Percentiles rank a stretch among this genome's conserved stretches.
Conservation (phyloP, 2,888 invertebrate species). For the Aphodius granarius region DNA sequence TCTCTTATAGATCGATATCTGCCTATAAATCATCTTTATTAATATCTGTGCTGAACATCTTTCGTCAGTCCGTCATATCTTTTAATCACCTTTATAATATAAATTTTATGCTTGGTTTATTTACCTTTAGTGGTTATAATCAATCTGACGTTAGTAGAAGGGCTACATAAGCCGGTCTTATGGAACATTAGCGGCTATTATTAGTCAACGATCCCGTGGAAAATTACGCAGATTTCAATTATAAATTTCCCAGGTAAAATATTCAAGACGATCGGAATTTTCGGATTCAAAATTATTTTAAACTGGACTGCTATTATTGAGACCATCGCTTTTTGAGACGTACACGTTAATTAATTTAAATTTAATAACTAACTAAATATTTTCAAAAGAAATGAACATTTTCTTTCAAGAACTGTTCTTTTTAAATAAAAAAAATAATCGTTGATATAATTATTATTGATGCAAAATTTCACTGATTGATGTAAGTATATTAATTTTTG, state of each 20-base stretch:
- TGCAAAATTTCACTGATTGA: too few relatives aligned
- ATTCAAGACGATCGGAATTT: neutral
- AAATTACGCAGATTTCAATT: neutral
- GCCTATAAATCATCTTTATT: neutral
- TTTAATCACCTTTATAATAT: neutral
- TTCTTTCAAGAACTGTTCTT: too few relatives aligned
- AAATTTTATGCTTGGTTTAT: neutral
- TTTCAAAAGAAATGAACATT: too few relatives aligned
- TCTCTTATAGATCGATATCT: neutral
- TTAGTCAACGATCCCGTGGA: too few relatives aligned
- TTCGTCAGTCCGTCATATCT: neutral
- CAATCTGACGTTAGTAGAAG: neutral
- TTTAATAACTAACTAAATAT: too few relatives aligned
- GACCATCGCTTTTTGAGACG: neutral
- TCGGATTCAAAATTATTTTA: neutral
- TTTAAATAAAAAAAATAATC: too few relatives aligned
- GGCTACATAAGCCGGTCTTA: neutral
- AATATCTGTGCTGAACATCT: neutral
- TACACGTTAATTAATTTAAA: too few relatives aligned
- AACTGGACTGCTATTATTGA: neutral
- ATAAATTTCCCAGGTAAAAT: neutral
- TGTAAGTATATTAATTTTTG: too few relatives aligned
- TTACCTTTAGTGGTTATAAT: neutral
- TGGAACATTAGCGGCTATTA: neutral
- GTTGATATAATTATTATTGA: too few relatives aligned